Evolutionary conservation across 2,888 invertebrate genomes (phyloP).

Genomic region (Folsomia manolachei): DNA sequence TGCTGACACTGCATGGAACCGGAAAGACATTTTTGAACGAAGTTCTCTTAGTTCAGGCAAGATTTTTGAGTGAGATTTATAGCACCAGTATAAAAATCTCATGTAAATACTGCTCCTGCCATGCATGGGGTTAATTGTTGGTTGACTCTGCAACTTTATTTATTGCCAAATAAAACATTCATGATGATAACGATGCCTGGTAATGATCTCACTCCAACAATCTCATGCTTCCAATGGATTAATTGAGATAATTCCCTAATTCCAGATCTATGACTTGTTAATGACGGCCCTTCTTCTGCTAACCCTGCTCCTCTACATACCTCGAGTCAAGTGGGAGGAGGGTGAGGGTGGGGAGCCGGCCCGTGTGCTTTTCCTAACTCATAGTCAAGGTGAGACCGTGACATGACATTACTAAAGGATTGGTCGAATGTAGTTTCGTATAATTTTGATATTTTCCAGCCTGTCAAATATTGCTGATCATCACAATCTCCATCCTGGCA

Average conservation of each 20-base stretch:
- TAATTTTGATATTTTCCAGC: constrained; percentile 39
- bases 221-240: neutral
- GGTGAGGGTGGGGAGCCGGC: neutral
- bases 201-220: neutral
- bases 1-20: too few relatives aligned
- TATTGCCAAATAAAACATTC: neutral
- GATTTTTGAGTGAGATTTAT: too few relatives aligned
- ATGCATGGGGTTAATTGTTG: neutral
- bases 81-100: too few relatives aligned
- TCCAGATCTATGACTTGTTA: constrained; percentile 48
- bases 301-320: constrained; percentile 43
- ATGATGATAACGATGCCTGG: neutral
- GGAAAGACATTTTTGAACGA: too few relatives aligned
- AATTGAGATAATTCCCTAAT: neutral
- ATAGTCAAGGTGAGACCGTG: constrained; percentile 14
- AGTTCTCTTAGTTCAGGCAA: too few relatives aligned
- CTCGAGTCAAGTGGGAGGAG: constrained; percentile 39
- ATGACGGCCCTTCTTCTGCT: constrained; percentile 47
- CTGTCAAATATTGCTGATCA: constrained; percentile 47
- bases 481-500: constrained; percentile 45
- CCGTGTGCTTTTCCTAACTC: neutral
- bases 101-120: too few relatives aligned
- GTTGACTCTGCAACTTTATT: neutral
- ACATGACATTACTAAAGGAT: neutral
- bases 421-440: constrained; percentile 4